These are phyloP conservation scores for Drymodes brunneopygia DNA, from an alignment of 2,113 vertebrate genomes.

Conservation along the genomic window DNA sequence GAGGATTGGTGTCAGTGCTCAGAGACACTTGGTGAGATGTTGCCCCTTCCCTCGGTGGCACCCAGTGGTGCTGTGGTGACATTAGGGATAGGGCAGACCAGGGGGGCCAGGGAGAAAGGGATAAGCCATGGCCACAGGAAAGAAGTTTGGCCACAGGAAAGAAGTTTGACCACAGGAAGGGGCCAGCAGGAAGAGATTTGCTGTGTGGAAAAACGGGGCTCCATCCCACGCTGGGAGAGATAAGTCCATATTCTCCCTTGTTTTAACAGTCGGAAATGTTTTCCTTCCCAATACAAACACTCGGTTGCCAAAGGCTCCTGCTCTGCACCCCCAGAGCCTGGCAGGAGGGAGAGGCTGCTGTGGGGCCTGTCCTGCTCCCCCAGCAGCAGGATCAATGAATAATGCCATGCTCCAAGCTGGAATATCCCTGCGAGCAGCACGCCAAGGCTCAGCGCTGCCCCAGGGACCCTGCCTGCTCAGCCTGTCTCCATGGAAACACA, in stretches of 20 bases:
- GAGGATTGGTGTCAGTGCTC: background rate
- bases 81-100: background rate
- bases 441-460: background rate
- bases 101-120: accelerated
- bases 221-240: background rate
- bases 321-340: background rate
- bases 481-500: background rate
- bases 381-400: background rate
- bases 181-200: background rate
- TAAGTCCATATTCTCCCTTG: background rate
- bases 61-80: accelerated
- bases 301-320: accelerated
- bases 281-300: background rate
- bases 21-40: accelerated
- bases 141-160: background rate
- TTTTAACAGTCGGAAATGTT: background rate
- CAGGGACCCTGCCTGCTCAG: background rate
- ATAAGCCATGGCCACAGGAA: background rate
- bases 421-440: accelerated
- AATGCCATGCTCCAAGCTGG: background rate
- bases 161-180: background rate
- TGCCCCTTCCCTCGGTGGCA: accelerated
- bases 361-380: background rate
- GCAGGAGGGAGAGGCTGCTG: background rate
- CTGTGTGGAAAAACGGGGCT: background rate